These are phyloP conservation scores for Vannuccia rotundouncinata DNA, from an alignment of 2,888 invertebrate genomes.

Conservation along the genomic window DNA sequence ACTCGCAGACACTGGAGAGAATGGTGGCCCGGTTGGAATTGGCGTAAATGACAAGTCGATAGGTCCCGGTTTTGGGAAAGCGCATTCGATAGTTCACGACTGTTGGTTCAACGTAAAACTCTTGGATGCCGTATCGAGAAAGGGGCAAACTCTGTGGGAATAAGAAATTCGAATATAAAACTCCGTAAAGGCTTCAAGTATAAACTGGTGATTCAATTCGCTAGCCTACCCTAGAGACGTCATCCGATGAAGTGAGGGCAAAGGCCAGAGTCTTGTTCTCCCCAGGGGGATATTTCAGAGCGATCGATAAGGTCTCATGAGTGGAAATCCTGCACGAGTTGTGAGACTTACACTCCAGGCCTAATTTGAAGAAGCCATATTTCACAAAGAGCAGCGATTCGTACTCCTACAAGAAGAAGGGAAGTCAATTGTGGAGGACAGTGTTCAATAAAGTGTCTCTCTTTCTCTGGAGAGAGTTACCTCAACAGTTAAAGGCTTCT, in stretches of 20 bases:
- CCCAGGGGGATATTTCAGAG: no score
- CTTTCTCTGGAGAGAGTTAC: background rate
- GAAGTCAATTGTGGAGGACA: no score
- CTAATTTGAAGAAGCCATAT: background rate
- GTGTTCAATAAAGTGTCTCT: background rate
- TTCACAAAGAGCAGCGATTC: background rate
- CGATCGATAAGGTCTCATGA: no score
- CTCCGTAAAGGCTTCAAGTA: no score
- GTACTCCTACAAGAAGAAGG: background rate
- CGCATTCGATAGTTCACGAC: constrained; percentile 52
- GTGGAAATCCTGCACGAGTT: no score
- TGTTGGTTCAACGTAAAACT: constrained; percentile 44
- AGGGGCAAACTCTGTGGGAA: background rate
- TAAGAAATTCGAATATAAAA: no score
- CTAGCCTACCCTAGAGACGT: no score
- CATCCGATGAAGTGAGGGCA: no score
- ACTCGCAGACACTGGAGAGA: background rate
- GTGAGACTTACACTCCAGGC: background rate
- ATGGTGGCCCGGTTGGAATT: constrained; percentile 41
- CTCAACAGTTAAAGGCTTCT: constrained; percentile 9
- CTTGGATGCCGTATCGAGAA: background rate
- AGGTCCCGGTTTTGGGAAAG: constrained; percentile 51
- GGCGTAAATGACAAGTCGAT: constrained; percentile 55
- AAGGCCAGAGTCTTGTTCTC: no score
- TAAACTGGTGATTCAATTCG: no score